Conservation (phyloP, 2,888 invertebrate species). For the Pseudolycoriella hygida region DNA sequence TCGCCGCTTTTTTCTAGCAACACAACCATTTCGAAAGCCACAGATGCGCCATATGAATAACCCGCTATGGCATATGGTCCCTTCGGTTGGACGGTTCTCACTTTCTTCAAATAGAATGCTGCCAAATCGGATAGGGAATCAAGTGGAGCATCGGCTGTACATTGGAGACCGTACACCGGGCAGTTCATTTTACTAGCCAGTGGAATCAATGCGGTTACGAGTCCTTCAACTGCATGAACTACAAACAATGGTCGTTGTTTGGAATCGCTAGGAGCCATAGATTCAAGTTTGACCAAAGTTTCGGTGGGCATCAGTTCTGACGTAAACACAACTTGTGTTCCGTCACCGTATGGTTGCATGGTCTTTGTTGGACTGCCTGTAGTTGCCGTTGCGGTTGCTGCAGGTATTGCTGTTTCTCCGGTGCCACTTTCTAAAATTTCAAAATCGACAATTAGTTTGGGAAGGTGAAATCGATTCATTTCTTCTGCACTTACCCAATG, state of each 20-base stretch:
- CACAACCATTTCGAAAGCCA: conserved; percentile 88
- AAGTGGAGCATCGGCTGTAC: conserved; percentile 57
- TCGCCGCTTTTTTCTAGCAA: conserved; percentile 48
- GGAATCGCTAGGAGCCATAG: conserved; percentile 29
- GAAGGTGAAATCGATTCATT: background rate
- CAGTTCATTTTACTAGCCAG: conserved; percentile 55
- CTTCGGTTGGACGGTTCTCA: conserved; percentile 54
- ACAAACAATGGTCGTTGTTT: conserved; percentile 41
- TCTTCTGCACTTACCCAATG: conserved; percentile 29
- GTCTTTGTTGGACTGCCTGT: conserved; percentile 15
- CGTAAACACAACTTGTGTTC: conserved; percentile 36
- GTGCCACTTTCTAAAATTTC: conserved; percentile 12
- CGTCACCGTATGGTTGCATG: conserved; percentile 25
- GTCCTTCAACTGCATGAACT: conserved; percentile 80
- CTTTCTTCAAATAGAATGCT: conserved; percentile 47
- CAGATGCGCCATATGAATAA: conserved; percentile 89
- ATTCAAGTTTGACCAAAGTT: conserved; percentile 47
- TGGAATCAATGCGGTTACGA: conserved; percentile 47
- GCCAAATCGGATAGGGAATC: conserved; percentile 56
- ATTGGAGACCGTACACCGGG: conserved; percentile 81
- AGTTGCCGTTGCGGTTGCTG: conserved; percentile 12
- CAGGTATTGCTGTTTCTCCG: conserved; percentile 10
- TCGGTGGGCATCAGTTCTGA: conserved; percentile 59
- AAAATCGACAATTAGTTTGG: background rate
- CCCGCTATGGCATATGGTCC: conserved; percentile 83